phyloP scores from a whole-genome alignment of 2,888 invertebrate genomes.

The Cecidostiba fungosa region DNA sequence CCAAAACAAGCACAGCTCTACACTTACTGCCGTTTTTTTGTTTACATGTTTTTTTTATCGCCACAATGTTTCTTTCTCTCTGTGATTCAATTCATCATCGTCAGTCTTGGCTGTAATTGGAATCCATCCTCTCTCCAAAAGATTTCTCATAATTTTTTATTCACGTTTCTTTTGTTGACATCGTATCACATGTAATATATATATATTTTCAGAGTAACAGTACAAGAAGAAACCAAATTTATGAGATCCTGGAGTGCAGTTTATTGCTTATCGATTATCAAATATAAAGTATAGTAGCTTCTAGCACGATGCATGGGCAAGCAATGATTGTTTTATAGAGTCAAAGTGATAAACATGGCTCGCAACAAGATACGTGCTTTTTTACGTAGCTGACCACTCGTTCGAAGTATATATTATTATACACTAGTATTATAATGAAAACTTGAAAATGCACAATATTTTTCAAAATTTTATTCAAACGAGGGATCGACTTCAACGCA shows the following conservation, averaged over 20 bases:
- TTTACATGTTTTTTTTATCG: not conserved
- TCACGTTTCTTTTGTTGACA: not conserved
- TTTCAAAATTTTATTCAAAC: slow-evolving; percentile 5
- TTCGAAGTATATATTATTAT: slow-evolving; percentile 8
- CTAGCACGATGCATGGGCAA: slow-evolving; percentile 71
- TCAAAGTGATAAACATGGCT: slow-evolving; percentile 42
- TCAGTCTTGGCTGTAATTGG: slow-evolving; percentile 11
- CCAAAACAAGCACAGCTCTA: slow-evolving; percentile 76
- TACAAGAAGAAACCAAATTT: not conserved
- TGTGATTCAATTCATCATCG: not conserved
- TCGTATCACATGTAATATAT: no score
- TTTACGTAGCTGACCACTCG: slow-evolving; percentile 26
- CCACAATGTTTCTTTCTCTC: not conserved
- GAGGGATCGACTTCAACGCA: slow-evolving; percentile 25
- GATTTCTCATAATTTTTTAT: not conserved
- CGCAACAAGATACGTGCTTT: slow-evolving; percentile 65
- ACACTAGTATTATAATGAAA: not conserved
- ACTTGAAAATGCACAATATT: not conserved
- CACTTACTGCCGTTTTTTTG: slow-evolving; percentile 73
- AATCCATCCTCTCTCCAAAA: not conserved
- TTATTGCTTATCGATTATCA: slow-evolving; percentile 9
- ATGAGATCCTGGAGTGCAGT: slow-evolving; percentile 2
- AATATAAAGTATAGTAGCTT: slow-evolving; percentile 39
- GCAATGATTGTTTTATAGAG: slow-evolving; percentile 27
- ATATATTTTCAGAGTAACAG: not conserved